These are phyloP conservation scores for Frankliniella intonsa DNA, from an alignment of 2,888 invertebrate species.

Conservation along the genomic window DNA sequence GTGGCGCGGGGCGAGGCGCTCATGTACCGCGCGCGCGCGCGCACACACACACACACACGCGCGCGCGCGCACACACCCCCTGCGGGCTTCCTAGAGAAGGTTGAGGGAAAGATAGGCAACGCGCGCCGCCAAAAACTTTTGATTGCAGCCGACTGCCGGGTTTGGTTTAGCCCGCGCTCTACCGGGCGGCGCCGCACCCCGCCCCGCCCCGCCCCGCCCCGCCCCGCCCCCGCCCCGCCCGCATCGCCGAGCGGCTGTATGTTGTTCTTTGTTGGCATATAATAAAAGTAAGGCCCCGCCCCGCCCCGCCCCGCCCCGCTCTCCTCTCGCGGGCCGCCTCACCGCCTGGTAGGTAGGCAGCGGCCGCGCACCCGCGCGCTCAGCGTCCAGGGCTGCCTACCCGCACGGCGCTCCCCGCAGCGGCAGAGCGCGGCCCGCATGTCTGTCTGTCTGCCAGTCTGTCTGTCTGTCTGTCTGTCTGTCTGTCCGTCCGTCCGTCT, in stretches of 20 bases:
- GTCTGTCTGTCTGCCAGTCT: neutral
- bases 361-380: no score
- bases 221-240: constrained; percentile 24
- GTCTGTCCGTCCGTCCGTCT: neutral
- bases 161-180: neutral
- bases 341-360: no score
- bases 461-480: neutral
- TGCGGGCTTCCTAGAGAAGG: no score
- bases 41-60: no score
- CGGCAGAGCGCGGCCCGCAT: no score
- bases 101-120: no score
- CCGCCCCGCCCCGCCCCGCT: neutral
- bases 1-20: neutral
- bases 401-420: no score
- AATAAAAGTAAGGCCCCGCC: neutral
- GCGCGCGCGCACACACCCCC: no score
- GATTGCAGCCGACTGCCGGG: neutral
- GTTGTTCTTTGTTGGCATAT: constrained; percentile 28
- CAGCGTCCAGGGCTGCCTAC: no score
- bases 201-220: constrained; percentile 28
- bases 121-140: neutral
- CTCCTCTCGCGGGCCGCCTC: no score
- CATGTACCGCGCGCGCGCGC: no score
- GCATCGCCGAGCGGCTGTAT: constrained; percentile 24
- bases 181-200: neutral